Percentiles rank a stretch among this genome's conserved stretches.
These are phyloP conservation scores for Dryococelus australis DNA, from an alignment of 2,888 invertebrate genomes.

Conservation along the genomic window DNA sequence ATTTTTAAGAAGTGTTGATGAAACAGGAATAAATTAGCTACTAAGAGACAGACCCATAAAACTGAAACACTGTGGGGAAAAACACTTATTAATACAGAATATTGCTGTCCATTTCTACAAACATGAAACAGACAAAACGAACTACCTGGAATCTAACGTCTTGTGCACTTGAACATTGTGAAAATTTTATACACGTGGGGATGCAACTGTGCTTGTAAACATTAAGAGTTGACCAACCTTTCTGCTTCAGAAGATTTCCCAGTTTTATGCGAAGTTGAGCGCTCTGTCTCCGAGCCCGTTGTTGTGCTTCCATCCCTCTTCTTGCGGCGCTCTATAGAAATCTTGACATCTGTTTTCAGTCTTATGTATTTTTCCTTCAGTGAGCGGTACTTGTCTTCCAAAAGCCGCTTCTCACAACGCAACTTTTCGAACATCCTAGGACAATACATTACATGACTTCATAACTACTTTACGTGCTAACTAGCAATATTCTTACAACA, in stretches of 20 bases:
- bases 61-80: too few species aligned
- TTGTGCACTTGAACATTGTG: too few species aligned
- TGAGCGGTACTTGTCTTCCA: conserved; percentile 81
- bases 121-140: too few species aligned
- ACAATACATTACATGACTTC: not conserved
- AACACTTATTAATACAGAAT: too few species aligned
- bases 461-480: too few species aligned
- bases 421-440: conserved; percentile 67
- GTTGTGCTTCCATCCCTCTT: conserved; percentile 66
- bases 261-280: conserved; percentile 70
- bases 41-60: too few species aligned
- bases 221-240: conserved; percentile 18
- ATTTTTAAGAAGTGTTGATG: too few species aligned
- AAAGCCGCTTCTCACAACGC: conserved; percentile 72
- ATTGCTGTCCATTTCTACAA: too few species aligned
- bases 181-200: not conserved
- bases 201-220: not conserved
- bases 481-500: too few species aligned
- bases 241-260: conserved; percentile 26
- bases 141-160: too few species aligned
- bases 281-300: conserved; percentile 82
- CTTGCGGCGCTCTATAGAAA: conserved; percentile 77
- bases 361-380: conserved; percentile 83
- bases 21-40: too few species aligned
- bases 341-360: conserved; percentile 80